These are phyloP conservation scores for Enteromius anoplus DNA, from an alignment of 2,797 vertebrate genomes.

Conservation along the genomic window DNA sequence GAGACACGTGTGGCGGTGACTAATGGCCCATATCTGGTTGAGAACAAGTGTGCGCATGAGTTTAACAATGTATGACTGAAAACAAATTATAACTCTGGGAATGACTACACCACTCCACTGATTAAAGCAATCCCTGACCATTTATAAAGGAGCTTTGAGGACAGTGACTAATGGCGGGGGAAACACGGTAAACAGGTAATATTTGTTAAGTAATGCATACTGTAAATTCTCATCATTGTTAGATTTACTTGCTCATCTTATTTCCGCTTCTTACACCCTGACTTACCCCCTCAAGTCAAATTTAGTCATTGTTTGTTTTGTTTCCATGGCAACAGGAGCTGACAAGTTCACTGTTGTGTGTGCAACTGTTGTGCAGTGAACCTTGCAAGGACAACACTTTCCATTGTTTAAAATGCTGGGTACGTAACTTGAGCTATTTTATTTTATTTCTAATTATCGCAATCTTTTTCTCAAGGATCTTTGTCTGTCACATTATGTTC, in stretches of 20 bases:
- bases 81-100: conserved; percentile 39
- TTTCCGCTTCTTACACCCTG: conserved; percentile 26
- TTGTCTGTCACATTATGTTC: background rate
- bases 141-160: conserved; percentile 1
- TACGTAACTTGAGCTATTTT: conserved; percentile 27
- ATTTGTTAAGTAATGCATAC: conserved; percentile 2
- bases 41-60: conserved; percentile 4
- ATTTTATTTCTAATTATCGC: conserved; percentile 18
- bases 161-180: conserved; percentile 30
- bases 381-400: conserved; percentile 37
- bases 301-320: conserved; percentile 27
- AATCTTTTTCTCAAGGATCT: conserved; percentile 12
- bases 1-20: conserved; percentile 6
- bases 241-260: background rate
- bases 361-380: conserved; percentile 39
- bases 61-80: conserved; percentile 45
- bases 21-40: conserved; percentile 35
- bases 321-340: conserved; percentile 51
- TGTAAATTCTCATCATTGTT: conserved; percentile 7
- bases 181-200: conserved; percentile 7
- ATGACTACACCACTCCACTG: conserved; percentile 26
- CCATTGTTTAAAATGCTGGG: conserved; percentile 27
- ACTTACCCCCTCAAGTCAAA: conserved; percentile 30
- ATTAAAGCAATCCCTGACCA: conserved; percentile 21
- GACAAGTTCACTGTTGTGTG: conserved; percentile 41